phyloP scores from a whole-genome alignment of 2,113 vertebrate species.

The Chaetorhynchus papuensis region DNA sequence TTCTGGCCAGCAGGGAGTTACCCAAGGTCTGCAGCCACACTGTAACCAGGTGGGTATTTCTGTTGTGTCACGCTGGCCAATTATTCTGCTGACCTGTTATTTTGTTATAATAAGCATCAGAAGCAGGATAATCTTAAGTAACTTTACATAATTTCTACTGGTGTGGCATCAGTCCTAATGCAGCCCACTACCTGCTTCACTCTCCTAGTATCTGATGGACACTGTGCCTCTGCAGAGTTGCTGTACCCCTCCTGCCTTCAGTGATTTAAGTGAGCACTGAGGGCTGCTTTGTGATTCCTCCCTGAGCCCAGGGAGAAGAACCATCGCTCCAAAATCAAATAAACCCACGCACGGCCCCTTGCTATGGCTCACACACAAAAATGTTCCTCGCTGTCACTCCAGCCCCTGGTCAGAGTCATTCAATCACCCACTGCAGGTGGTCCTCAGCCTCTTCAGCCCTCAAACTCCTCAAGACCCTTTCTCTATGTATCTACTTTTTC shows the following conservation, averaged over 20 bases:
- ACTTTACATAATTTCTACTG: not conserved
- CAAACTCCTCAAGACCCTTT: not conserved
- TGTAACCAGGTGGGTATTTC: not conserved
- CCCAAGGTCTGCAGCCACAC: not conserved
- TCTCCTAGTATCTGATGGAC: not conserved
- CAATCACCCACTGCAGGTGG: not conserved
- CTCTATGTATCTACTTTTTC: not conserved
- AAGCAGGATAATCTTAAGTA: not conserved
- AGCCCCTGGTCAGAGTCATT: not conserved
- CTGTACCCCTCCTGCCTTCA: not conserved
- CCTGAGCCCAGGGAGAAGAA: not conserved
- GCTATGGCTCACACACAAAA: not conserved
- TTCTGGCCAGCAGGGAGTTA: not conserved
- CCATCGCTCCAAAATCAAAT: not conserved
- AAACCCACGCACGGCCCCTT: rapidly evolving
- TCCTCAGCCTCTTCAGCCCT: not conserved
- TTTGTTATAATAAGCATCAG: conserved; percentile 9
- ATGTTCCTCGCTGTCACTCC: not conserved
- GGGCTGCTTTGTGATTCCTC: not conserved
- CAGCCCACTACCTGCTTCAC: not conserved
- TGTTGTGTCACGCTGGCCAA: not conserved
- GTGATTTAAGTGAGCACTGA: not conserved
- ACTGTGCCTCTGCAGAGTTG: not conserved
- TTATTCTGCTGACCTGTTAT: not conserved
- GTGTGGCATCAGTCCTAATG: not conserved